phyloP scores from a whole-genome alignment of 2,113 vertebrate genomes.

The Mormoops blainvillei region DNA sequence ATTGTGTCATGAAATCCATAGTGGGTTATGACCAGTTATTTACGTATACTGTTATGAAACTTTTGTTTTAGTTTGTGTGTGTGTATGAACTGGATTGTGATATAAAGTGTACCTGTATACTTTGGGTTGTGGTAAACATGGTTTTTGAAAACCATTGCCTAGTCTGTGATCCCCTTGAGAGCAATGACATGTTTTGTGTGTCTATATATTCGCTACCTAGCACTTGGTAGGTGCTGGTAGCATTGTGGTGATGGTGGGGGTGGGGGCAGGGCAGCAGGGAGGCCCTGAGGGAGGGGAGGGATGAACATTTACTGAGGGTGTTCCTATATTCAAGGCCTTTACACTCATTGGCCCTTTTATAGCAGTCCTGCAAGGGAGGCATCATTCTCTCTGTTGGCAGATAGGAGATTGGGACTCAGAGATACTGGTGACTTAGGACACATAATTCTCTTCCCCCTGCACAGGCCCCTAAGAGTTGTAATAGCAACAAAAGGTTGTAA shows the following conservation, averaged over 20 bases:
- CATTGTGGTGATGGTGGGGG: background rate
- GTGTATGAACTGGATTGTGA: background rate
- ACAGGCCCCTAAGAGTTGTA: background rate
- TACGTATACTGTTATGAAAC: background rate
- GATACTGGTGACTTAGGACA: background rate
- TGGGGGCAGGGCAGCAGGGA: too few relatives aligned
- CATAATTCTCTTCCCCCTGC: background rate
- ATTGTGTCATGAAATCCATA: background rate
- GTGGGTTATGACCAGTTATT: background rate
- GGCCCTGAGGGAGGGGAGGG: background rate
- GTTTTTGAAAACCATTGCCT: background rate
- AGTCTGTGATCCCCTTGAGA: background rate
- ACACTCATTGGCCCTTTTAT: background rate
- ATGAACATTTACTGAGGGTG: background rate
- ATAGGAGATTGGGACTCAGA: background rate
- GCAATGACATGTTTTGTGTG: background rate
- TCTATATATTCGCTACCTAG: background rate
- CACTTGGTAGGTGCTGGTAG: background rate
- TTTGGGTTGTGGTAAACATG: background rate
- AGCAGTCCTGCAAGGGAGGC: background rate
- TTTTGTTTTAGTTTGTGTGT: background rate
- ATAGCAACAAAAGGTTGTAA: background rate
- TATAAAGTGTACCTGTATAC: background rate
- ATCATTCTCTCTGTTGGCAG: background rate
- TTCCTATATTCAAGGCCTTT: background rate